Evolutionary conservation across 1,140 invertebrate genomes (phyloP).

Genomic region (Ectropis grisescens): DNA sequence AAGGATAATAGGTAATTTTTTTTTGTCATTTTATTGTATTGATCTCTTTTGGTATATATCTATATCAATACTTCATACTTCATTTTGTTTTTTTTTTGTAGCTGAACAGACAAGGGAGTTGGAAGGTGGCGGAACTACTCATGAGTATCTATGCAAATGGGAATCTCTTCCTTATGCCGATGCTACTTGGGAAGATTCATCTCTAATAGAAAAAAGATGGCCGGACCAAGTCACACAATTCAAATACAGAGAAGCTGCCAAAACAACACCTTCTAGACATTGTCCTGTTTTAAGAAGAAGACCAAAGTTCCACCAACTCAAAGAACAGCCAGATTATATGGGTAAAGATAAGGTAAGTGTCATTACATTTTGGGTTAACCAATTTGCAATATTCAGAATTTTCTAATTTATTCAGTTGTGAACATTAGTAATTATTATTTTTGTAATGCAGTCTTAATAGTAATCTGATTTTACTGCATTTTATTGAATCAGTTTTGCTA

Average conservation of each 20-base stretch:
- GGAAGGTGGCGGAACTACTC: constrained; percentile 76
- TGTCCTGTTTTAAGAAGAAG: constrained; percentile 87
- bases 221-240: constrained; percentile 89
- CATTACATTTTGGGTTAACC: neutral
- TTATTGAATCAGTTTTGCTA: too few relatives aligned
- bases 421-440: too few relatives aligned
- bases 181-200: constrained; percentile 96
- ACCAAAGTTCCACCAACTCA: constrained; percentile 94
- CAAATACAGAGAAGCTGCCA: constrained; percentile 85
- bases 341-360: constrained; percentile 73
- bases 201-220: constrained; percentile 87
- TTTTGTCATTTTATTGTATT: too few relatives aligned
- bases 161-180: constrained; percentile 96
- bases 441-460: too few relatives aligned
- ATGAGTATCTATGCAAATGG: constrained; percentile 98
- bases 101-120: constrained; percentile 73
- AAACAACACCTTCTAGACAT: constrained; percentile 89
- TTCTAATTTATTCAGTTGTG: too few relatives aligned
- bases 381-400: too few relatives aligned
- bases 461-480: too few relatives aligned
- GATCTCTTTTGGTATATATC: too few relatives aligned
- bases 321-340: constrained; percentile 92
- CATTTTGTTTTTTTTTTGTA: constrained; percentile 40
- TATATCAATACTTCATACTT: constrained; percentile 1
- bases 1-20: constrained; percentile 84